Conservation (phyloP, 2,113 vertebrate genomes). For the Petrocephalus zakoni region DNA sequence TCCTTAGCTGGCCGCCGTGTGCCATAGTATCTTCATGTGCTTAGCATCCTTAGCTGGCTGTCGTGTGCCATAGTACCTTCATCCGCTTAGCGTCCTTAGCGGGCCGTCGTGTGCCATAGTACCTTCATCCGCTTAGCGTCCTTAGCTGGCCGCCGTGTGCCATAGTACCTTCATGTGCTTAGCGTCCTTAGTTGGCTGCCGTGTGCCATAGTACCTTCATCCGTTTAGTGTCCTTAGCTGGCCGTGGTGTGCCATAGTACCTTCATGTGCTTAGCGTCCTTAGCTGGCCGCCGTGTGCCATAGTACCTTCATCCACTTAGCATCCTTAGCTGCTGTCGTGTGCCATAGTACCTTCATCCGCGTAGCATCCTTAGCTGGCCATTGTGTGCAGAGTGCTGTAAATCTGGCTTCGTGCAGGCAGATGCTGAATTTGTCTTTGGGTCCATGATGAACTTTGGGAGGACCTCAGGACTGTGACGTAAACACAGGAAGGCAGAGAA, state of each 20-base stretch:
- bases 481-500: not conserved
- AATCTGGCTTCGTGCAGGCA: slow-evolving; percentile 29
- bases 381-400: slow-evolving; percentile 40
- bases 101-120: slow-evolving; percentile 44
- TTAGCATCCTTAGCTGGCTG: slow-evolving; percentile 47
- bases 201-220: slow-evolving; percentile 35
- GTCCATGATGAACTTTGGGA: not conserved
- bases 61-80: slow-evolving; percentile 37
- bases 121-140: slow-evolving; percentile 45
- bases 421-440: not conserved
- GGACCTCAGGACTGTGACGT: not conserved
- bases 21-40: slow-evolving; percentile 39
- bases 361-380: slow-evolving; percentile 40
- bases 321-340: slow-evolving; percentile 46
- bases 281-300: too few species aligned
- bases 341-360: slow-evolving; percentile 40
- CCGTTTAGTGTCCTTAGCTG: slow-evolving; percentile 51
- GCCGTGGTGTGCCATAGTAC: slow-evolving; percentile 39
- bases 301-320: slow-evolving; percentile 39
- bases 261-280: slow-evolving; percentile 47
- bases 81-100: slow-evolving; percentile 50
- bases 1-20: too few species aligned
- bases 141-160: too few species aligned
- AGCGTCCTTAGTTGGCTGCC: slow-evolving; percentile 44
- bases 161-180: slow-evolving; percentile 42